Conservation (phyloP, 1,140 invertebrate genomes). For the Pentalonia nigronervosa region DNA sequence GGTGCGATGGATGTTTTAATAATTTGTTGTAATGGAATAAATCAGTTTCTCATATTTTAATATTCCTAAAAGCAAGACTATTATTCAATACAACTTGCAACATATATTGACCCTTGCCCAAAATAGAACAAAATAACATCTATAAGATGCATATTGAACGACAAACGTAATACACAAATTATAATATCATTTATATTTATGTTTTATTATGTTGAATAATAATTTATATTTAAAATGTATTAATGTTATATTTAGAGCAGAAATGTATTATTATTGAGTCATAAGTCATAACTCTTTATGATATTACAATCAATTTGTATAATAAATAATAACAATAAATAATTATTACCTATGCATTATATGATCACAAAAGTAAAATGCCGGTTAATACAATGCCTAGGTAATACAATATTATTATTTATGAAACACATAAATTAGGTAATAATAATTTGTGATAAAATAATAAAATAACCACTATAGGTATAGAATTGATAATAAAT, state of each 20-base stretch:
- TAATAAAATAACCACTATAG: background rate
- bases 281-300: background rate
- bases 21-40: background rate
- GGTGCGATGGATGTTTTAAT: background rate
- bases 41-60: background rate
- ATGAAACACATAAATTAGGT: background rate
- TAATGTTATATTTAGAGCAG: background rate
- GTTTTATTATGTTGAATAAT: background rate
- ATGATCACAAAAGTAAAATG: background rate
- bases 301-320: background rate
- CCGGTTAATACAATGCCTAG: background rate
- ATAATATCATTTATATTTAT: background rate
- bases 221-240: background rate
- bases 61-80: background rate
- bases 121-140: no score
- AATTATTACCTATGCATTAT: background rate
- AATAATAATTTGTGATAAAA: background rate
- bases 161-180: background rate
- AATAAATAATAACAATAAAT: background rate
- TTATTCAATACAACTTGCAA: background rate
- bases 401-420: background rate
- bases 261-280: background rate
- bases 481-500: background rate
- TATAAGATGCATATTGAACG: no score
- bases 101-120: background rate